Evolutionary conservation across 2,888 invertebrate species (phyloP), one percentile per base, ranked within the genome.

Genomic region (Coremacera marginata): DNA sequence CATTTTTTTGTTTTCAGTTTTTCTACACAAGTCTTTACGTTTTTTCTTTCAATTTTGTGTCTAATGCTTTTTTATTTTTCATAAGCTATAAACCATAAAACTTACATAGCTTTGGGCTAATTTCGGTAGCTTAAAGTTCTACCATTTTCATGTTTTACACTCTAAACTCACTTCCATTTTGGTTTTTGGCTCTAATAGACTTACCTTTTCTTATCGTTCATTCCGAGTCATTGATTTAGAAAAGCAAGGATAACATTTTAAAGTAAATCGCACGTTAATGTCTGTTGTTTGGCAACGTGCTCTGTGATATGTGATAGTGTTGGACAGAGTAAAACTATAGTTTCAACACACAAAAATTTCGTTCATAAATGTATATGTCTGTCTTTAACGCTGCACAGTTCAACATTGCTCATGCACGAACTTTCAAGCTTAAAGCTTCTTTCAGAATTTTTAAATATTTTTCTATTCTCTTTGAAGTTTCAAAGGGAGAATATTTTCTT

Each of bases 181-280:
- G 1, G 5, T 37, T 37, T 44, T 44, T 44, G 11, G 14, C 44
- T 44, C 44, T 44, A 44, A 44, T 44, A 44, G 44, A 11, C 44
- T 44, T 68, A 25, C 22, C 67, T 67, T 67, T 49, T 57, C 71
- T 71, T 71, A 71, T 71, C 71, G 37, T 5, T 8, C n/a, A 19
- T 71, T 71, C 71, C 71, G 27, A 71, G 57, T 34, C 71, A 71
- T 11, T 71, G 71, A 25, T n/a, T 71, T 71, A 44, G 57, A 57
- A 44, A 57, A 57, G 34, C 37, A 57, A 60, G 71, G 71, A 71
- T 71, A 71, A 71, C 60, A 60, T 34, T 71, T 60, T 71, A 7
- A 19, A 57, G 71, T 60, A 60, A 71, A 71, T 71, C 60, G 57
- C 37, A 37, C 22, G 55, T 22, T 71, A 44, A 44, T 44, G 44